Evolutionary conservation across 2,113 vertebrate genomes (phyloP).

Genomic region (Sinocyclocheilus anophthalmus): DNA sequence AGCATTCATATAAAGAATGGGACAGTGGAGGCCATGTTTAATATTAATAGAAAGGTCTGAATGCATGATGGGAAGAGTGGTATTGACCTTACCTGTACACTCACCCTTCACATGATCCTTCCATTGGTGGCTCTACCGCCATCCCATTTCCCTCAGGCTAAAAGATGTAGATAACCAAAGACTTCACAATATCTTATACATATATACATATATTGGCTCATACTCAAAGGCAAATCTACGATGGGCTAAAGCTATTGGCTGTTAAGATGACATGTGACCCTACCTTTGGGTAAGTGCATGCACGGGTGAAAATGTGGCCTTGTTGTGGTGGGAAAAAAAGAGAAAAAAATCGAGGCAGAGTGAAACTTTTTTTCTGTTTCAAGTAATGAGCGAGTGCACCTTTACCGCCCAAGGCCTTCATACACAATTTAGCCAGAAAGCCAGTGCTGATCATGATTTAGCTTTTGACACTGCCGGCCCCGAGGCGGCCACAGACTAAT

Average conservation of each 20-base stretch:
- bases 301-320: slow-evolving; percentile 73
- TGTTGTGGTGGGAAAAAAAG: slow-evolving; percentile 68
- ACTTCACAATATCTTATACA: slow-evolving; percentile 46
- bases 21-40: slow-evolving; percentile 26
- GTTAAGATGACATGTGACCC: slow-evolving; percentile 56
- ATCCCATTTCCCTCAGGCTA: slow-evolving; percentile 17
- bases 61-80: slow-evolving; percentile 24
- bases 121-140: background rate
- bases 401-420: slow-evolving; percentile 96
- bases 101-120: slow-evolving; percentile 1
- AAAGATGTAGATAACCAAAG: slow-evolving; percentile 41
- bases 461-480: slow-evolving; percentile 99
- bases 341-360: slow-evolving; percentile 23
- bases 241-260: slow-evolving; percentile 55
- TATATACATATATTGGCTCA: slow-evolving; percentile 47
- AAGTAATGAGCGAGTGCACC: slow-evolving; percentile 99
- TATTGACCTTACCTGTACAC: slow-evolving; percentile 51
- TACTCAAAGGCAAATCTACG: slow-evolving; percentile 42
- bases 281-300: slow-evolving; percentile 61
- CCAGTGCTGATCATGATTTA: slow-evolving; percentile 99
- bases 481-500: slow-evolving; percentile 95
- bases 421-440: slow-evolving; percentile 99
- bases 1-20: slow-evolving; percentile 41
- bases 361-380: slow-evolving; percentile 82
- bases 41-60: slow-evolving; percentile 50